Evolutionary conservation across 1,140 invertebrate genomes (phyloP).

Genomic region (Chlorops oryzae): DNA sequence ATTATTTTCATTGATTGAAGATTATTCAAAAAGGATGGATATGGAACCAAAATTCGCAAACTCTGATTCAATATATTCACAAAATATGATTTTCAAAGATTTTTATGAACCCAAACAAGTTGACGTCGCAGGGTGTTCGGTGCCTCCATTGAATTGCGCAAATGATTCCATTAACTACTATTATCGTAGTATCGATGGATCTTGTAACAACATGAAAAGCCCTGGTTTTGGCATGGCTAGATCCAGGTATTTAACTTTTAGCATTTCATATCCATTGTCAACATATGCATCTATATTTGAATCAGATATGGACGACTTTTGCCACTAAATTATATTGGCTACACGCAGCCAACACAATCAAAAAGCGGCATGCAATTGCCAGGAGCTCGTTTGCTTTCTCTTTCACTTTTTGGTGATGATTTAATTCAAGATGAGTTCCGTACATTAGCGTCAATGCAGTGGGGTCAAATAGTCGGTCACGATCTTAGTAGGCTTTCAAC

Average conservation of each 20-base stretch:
- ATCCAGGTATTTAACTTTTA: constrained; percentile 51
- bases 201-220: constrained; percentile 75
- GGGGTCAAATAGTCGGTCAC: constrained; percentile 80
- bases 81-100: too few relatives aligned
- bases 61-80: too few relatives aligned
- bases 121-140: too few relatives aligned
- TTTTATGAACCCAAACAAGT: too few relatives aligned
- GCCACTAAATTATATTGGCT: constrained; percentile 70
- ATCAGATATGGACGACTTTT: constrained; percentile 65
- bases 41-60: too few relatives aligned
- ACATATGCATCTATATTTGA: not conserved
- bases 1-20: too few relatives aligned
- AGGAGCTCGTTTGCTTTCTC: constrained; percentile 62
- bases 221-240: constrained; percentile 68
- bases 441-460: constrained; percentile 73
- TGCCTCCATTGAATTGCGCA: constrained; percentile 27
- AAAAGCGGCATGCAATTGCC: constrained; percentile 58
- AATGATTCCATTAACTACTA: constrained; percentile 50
- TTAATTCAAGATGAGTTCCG: constrained; percentile 61
- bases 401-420: constrained; percentile 59
- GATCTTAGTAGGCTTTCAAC: constrained; percentile 70
- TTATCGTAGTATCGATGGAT: constrained; percentile 75
- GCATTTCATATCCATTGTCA: not conserved
- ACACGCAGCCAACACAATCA: constrained; percentile 57
- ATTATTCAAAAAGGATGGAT: too few relatives aligned